phyloP scores from a whole-genome alignment of 2,888 invertebrate genomes.

The Epicampocera succincta region DNA sequence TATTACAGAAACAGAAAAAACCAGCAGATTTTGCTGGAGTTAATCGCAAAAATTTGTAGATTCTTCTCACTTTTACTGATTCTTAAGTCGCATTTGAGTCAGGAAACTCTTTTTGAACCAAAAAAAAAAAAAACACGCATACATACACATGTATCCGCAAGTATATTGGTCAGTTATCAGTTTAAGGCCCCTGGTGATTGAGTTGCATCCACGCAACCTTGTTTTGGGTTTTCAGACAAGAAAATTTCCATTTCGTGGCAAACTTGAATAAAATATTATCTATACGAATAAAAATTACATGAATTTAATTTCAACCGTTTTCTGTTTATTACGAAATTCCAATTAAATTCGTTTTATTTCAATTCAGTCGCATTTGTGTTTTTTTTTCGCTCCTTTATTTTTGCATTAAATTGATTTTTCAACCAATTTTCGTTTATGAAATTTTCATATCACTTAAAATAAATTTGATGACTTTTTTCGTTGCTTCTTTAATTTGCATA shows the following conservation, averaged over 20 bases:
- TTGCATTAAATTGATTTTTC: slow-evolving; percentile 55
- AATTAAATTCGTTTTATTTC: slow-evolving; percentile 34
- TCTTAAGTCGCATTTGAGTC: slow-evolving; percentile 10
- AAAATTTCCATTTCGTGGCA: slow-evolving; percentile 32
- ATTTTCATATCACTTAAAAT: slow-evolving; percentile 60
- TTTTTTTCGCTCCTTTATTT: slow-evolving; percentile 7
- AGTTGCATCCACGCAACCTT: slow-evolving; percentile 1
- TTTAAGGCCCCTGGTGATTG: background rate
- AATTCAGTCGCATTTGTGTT: slow-evolving; percentile 1
- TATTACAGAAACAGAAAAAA: slow-evolving; percentile 1
- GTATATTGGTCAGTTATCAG: background rate
- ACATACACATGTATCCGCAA: no score
- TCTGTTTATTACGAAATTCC: slow-evolving; percentile 38
- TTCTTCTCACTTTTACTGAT: slow-evolving; percentile 59
- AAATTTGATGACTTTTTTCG: slow-evolving; percentile 57
- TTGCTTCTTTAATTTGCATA: slow-evolving; percentile 60
- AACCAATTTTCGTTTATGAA: slow-evolving; percentile 52
- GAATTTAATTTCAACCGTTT: slow-evolving; percentile 14
- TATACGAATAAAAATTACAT: slow-evolving; percentile 32
- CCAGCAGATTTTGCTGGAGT: slow-evolving; percentile 35
- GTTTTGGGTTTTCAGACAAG: background rate
- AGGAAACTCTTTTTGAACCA: background rate
- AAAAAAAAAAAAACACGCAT: background rate
- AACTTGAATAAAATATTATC: slow-evolving; percentile 41
- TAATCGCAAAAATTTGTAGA: slow-evolving; percentile 57